These are phyloP conservation scores for Eubasilissa regina DNA, from an alignment of 1,140 invertebrate genomes.

Conservation along the genomic window DNA sequence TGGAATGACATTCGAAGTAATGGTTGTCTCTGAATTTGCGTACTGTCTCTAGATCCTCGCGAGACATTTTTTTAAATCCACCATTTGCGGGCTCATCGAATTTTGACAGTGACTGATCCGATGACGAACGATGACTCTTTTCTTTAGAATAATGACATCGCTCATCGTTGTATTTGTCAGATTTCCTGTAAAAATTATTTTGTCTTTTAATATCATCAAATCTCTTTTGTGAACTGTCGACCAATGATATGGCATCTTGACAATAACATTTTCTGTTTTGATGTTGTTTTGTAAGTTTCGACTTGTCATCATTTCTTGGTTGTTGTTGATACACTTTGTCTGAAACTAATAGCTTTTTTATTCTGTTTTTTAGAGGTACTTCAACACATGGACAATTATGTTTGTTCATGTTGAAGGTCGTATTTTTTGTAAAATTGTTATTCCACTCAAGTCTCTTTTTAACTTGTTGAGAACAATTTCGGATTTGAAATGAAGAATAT, in stretches of 20 bases:
- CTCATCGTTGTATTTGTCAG: background rate
- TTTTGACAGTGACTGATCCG: background rate
- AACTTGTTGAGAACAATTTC: background rate
- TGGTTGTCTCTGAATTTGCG: constrained; percentile 66
- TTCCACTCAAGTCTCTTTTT: background rate
- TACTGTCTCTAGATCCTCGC: constrained; percentile 44
- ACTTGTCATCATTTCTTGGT: background rate
- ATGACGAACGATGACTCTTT: constrained; percentile 54
- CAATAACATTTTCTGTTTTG: constrained; percentile 1
- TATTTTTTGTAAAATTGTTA: background rate
- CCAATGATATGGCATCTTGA: background rate
- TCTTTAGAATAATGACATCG: constrained; percentile 27
- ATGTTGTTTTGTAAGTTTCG: background rate
- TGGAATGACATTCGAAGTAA: constrained; percentile 69
- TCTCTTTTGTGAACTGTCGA: background rate
- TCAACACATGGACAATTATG: background rate
- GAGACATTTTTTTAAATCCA: constrained; percentile 57
- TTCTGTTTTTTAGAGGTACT: background rate
- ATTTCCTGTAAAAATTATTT: constrained; percentile 25
- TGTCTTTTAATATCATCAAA: background rate
- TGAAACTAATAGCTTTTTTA: constrained; percentile 18
- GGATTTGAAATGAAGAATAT: background rate
- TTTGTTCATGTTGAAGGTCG: too few species aligned
- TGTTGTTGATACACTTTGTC: constrained; percentile 4
- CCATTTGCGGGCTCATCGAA: background rate